phyloP scores from a whole-genome alignment of 2,888 invertebrate genomes.

The Brachylomia viminalis region DNA sequence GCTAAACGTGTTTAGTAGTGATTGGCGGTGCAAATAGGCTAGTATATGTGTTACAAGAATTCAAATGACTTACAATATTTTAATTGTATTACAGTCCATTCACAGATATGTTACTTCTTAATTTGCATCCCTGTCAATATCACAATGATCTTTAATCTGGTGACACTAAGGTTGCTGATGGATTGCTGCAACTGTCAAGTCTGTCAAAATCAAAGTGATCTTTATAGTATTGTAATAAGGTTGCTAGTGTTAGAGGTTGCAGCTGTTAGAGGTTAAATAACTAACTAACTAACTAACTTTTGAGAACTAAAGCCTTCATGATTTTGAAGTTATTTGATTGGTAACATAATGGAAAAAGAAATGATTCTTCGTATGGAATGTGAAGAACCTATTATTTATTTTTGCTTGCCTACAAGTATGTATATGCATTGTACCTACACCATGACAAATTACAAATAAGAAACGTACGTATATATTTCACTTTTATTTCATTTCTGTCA shows the following conservation, averaged over 20 bases:
- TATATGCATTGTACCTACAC: too few relatives aligned
- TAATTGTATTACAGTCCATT: neutral
- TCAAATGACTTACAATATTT: slow-evolving; percentile 13
- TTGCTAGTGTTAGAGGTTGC: too few relatives aligned
- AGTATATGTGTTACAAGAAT: slow-evolving; percentile 13
- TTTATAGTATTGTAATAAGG: too few relatives aligned
- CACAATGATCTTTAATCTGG: too few relatives aligned
- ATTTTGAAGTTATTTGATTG: neutral
- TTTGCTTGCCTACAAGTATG: neutral
- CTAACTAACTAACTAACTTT: neutral
- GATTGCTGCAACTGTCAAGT: too few relatives aligned
- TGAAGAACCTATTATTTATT: neutral
- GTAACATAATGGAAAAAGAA: neutral
- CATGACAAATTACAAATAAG: neutral
- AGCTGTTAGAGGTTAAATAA: too few relatives aligned
- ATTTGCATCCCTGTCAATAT: too few relatives aligned
- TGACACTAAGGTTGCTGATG: too few relatives aligned
- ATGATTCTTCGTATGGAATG: neutral
- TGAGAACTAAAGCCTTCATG: neutral
- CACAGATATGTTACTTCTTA: too few relatives aligned
- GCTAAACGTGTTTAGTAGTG: too few relatives aligned
- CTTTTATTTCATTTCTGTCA: neutral
- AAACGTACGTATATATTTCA: neutral
- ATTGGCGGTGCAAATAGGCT: too few relatives aligned
- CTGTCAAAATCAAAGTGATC: too few relatives aligned